phyloP scores from a whole-genome alignment of 2,797 vertebrate genomes.

The Danio tinwini region DNA sequence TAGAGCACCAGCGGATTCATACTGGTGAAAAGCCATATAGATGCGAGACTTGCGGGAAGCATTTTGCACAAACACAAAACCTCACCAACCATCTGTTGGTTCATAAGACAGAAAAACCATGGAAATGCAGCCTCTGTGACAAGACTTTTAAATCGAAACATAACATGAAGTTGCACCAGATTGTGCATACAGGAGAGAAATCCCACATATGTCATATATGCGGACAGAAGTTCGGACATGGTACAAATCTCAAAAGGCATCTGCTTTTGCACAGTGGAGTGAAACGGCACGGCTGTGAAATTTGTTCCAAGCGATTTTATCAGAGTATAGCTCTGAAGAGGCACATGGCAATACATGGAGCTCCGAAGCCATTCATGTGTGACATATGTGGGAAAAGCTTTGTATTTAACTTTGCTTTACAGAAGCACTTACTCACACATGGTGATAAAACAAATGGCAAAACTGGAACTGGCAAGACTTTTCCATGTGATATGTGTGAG shows the following conservation, averaged over 20 bases:
- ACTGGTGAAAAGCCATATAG: constrained; percentile 71
- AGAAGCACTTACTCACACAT: constrained; percentile 58
- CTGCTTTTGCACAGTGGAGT: constrained; percentile 77
- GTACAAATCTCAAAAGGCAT: constrained; percentile 76
- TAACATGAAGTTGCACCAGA: constrained; percentile 70
- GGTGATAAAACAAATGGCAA: not conserved
- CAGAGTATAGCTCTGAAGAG: constrained; percentile 75
- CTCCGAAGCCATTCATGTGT: constrained; percentile 64
- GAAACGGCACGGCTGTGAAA: constrained; percentile 66
- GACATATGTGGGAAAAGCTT: constrained; percentile 69
- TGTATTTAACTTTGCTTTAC: constrained; percentile 64
- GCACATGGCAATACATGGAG: constrained; percentile 67
- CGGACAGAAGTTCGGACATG: constrained; percentile 71
- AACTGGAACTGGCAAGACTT: constrained; percentile 16
- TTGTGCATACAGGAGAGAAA: constrained; percentile 78
- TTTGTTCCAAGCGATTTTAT: constrained; percentile 74
- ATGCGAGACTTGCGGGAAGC: constrained; percentile 74
- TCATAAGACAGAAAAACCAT: constrained; percentile 74
- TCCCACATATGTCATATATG: constrained; percentile 76
- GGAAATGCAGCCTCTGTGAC: constrained; percentile 70
- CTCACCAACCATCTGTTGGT: constrained; percentile 73
- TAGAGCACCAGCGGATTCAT: constrained; percentile 74
- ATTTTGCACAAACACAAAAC: constrained; percentile 69
- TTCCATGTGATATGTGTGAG: constrained; percentile 51
- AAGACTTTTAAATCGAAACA: constrained; percentile 72